A percentile compares a stretch with the other conserved stretches of the same genome.
These are phyloP conservation scores for Marasmarcha lunaedactyla DNA, from an alignment of 2,888 invertebrate species.

Conservation along the genomic window DNA sequence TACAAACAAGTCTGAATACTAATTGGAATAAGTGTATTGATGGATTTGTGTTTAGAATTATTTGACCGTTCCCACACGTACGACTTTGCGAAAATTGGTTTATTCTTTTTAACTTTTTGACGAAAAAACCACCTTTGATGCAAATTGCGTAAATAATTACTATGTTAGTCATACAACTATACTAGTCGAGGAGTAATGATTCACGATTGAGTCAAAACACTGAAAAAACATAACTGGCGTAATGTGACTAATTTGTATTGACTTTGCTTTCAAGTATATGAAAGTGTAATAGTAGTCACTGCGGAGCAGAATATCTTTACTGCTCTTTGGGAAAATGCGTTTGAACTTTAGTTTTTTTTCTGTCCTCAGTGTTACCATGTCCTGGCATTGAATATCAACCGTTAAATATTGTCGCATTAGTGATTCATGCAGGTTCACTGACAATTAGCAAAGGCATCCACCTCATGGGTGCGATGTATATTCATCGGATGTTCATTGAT, in stretches of 20 bases:
- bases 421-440: conserved; percentile 62
- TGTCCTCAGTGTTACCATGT: background rate
- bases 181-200: conserved; percentile 24
- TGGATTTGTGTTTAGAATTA: conserved; percentile 32
- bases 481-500: conserved; percentile 67
- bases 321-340: too few species aligned
- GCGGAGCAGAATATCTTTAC: too few species aligned
- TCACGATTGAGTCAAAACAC: conserved; percentile 55
- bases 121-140: background rate
- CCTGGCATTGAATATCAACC: conserved; percentile 17
- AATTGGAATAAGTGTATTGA: conserved; percentile 33
- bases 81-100: background rate
- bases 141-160: conserved; percentile 23
- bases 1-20: conserved; percentile 32
- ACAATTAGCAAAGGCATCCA: conserved; percentile 70
- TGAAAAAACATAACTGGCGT: conserved; percentile 34
- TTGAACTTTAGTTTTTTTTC: background rate
- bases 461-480: conserved; percentile 35
- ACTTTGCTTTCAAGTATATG: conserved; percentile 6
- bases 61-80: conserved; percentile 20
- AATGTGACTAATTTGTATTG: conserved; percentile 18
- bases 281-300: too few species aligned
- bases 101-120: too few species aligned
- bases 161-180: conserved; percentile 37
- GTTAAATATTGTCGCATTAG: conserved; percentile 50